phyloP scores from a whole-genome alignment of 2,888 invertebrate species.

The Gibbula magus region DNA sequence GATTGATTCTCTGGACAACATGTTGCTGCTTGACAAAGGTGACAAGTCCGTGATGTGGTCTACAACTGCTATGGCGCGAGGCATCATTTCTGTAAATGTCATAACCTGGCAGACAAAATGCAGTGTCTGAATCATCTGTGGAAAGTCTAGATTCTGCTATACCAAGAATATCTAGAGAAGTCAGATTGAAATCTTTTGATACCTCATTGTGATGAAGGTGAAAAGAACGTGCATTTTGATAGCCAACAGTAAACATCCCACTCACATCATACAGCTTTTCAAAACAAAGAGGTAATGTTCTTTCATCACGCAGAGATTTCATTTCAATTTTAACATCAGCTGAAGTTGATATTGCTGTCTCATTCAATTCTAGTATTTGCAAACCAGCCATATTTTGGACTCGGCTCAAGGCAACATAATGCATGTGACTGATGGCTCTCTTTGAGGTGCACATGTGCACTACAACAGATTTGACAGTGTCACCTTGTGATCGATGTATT shows the following conservation, averaged over 20 bases:
- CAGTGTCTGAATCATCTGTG: too few species aligned
- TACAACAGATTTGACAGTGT: slow-evolving; percentile 27
- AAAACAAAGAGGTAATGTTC: background rate
- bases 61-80: too few species aligned
- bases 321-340: slow-evolving; percentile 32
- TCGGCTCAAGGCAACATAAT: slow-evolving; percentile 36
- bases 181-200: too few species aligned
- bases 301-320: slow-evolving; percentile 17
- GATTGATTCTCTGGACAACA: too few species aligned
- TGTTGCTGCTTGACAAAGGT: too few species aligned
- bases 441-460: slow-evolving; percentile 24
- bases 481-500: slow-evolving; percentile 37
- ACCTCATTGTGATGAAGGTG: too few species aligned
- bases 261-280: background rate
- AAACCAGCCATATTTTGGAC: slow-evolving; percentile 21
- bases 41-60: too few species aligned
- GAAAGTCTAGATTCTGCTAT: too few species aligned
- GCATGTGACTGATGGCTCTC: slow-evolving; percentile 27
- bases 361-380: slow-evolving; percentile 29
- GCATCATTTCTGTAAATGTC: too few species aligned
- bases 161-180: too few species aligned
- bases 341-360: slow-evolving; percentile 15
- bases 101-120: too few species aligned
- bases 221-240: too few species aligned
- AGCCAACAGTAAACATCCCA: background rate